phyloP scores from a whole-genome alignment of 2,888 invertebrate species.

The Trichacis sp. region DNA sequence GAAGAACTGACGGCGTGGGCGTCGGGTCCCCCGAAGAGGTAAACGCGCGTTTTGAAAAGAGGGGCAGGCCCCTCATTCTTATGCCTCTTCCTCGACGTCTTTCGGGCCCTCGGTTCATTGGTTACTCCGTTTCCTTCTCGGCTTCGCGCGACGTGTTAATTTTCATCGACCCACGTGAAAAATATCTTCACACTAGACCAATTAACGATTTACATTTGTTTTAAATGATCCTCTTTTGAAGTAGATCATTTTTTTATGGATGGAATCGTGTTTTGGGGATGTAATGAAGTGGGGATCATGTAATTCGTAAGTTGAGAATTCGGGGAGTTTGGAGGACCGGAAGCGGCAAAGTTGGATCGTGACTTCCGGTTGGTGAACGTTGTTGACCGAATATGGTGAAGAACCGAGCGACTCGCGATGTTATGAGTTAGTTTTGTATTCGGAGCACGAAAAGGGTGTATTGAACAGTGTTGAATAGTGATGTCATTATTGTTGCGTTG shows the following conservation, averaged over 20 bases:
- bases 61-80: slow-evolving; percentile 50
- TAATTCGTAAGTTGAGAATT: no score
- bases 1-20: slow-evolving; percentile 63
- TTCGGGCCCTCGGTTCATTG: slow-evolving; percentile 44
- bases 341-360: slow-evolving; percentile 40
- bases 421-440: slow-evolving; percentile 49
- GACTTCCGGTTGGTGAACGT: slow-evolving; percentile 55
- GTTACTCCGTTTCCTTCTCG: slow-evolving; percentile 18
- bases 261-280: no score
- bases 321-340: slow-evolving; percentile 1
- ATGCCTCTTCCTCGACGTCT: slow-evolving; percentile 39
- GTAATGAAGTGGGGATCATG: no score
- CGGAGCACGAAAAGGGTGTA: slow-evolving; percentile 60
- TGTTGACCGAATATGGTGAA: slow-evolving; percentile 60
- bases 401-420: slow-evolving; percentile 54
- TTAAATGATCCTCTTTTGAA: no score
- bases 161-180: slow-evolving; percentile 17
- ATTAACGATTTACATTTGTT: no score
- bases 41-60: slow-evolving; percentile 45
- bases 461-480: no score
- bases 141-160: slow-evolving; percentile 26
- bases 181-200: no score
- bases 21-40: slow-evolving; percentile 53
- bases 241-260: no score
- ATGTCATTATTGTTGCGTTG: no score